Conservation (phyloP, 2,888 invertebrate species). For the Ommatoiulus sabulosus region DNA sequence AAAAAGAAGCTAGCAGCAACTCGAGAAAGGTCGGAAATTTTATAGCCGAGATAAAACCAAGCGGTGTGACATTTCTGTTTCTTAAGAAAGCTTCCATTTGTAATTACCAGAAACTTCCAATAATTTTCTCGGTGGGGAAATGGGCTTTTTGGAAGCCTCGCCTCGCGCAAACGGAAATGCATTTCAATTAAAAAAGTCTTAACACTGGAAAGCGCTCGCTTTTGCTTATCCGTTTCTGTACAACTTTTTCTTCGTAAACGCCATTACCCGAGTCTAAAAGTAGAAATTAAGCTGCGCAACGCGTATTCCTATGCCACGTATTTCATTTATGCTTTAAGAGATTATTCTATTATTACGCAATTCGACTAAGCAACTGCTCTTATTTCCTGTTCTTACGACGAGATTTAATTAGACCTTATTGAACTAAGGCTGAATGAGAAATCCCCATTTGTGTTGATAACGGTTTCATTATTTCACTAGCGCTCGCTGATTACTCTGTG, state of each 20-base stretch:
- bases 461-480: background rate
- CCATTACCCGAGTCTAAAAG: background rate
- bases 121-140: background rate
- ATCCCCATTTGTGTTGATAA: background rate
- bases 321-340: background rate
- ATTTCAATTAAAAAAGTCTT: background rate
- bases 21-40: background rate
- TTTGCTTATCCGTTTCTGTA: background rate
- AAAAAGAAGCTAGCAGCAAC: background rate
- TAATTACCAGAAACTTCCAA: constrained; percentile 11
- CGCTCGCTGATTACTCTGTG: background rate
- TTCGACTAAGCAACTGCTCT: background rate
- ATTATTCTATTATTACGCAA: background rate
- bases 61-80: constrained; percentile 13
- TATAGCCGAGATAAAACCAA: constrained; percentile 2
- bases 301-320: background rate
- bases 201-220: background rate
- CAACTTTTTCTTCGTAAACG: background rate
- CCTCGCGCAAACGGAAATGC: background rate
- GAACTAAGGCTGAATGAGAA: background rate
- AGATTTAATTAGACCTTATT: background rate
- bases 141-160: background rate
- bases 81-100: background rate
- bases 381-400: background rate
- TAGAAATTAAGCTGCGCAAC: background rate